Conservation (phyloP, 1,140 invertebrate species). For the Himalopsyche phryganea region DNA sequence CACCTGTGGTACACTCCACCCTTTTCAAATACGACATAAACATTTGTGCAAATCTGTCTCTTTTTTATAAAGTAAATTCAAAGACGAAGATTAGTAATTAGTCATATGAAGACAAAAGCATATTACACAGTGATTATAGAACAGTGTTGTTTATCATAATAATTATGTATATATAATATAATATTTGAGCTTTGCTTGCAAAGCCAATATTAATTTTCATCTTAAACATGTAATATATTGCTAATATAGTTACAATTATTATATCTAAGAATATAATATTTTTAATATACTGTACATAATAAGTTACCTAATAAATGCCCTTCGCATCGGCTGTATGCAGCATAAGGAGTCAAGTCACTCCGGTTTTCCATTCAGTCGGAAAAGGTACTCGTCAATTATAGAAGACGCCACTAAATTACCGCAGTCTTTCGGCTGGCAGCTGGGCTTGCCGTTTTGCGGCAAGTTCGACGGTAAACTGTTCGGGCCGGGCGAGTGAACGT, state of each 20-base stretch:
- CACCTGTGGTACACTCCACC: too few relatives aligned
- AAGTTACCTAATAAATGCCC: slow-evolving; percentile 30
- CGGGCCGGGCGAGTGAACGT: background rate
- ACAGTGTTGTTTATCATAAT: background rate
- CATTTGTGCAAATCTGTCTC: too few relatives aligned
- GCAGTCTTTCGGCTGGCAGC: background rate
- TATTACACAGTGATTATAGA: slow-evolving; percentile 2
- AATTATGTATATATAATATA: background rate
- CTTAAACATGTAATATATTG: background rate
- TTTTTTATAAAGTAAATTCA: background rate
- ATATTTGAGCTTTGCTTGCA: background rate
- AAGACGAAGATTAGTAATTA: slow-evolving; percentile 7
- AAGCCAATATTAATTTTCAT: background rate
- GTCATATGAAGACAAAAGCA: slow-evolving; percentile 18
- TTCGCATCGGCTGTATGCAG: background rate
- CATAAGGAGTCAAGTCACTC: background rate
- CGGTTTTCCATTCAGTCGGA: background rate
- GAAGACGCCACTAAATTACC: background rate
- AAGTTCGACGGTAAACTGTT: background rate
- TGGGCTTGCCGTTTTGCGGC: background rate
- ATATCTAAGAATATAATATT: slow-evolving; percentile 4
- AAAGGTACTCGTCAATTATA: background rate
- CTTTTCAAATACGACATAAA: too few relatives aligned
- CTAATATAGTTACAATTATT: slow-evolving; percentile 5
- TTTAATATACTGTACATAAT: slow-evolving; percentile 28